Evolutionary conservation across 1,140 invertebrate species (phyloP).

Genomic region (Papilio polyxenes): DNA sequence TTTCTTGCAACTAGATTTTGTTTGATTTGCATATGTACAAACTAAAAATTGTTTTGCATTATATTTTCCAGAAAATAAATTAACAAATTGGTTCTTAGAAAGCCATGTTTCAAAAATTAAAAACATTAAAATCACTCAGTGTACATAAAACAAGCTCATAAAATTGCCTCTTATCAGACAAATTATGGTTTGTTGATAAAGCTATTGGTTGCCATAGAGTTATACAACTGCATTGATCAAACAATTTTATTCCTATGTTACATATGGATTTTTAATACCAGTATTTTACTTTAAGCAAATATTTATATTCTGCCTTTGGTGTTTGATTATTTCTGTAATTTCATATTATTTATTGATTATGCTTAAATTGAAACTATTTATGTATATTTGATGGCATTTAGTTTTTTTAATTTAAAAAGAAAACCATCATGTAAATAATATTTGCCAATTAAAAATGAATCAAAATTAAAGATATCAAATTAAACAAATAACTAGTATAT

Average conservation of each 20-base stretch:
- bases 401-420: background rate
- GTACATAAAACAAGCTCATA: slow-evolving; percentile 19
- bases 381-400: background rate
- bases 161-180: slow-evolving; percentile 36
- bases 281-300: background rate
- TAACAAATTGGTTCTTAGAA: background rate
- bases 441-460: too few species aligned
- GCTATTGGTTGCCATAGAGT: slow-evolving; percentile 43
- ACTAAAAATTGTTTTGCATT: too few species aligned
- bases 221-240: slow-evolving; percentile 39
- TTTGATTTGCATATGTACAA: too few species aligned
- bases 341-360: background rate
- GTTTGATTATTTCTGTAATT: too few species aligned
- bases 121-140: slow-evolving; percentile 29
- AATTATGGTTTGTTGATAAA: slow-evolving; percentile 48
- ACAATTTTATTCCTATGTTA: background rate
- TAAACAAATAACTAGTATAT: background rate
- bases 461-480: background rate
- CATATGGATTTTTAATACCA: background rate
- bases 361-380: too few species aligned
- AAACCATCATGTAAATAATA: too few species aligned
- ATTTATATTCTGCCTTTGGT: background rate
- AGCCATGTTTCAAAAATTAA: background rate
- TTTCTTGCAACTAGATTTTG: too few species aligned
- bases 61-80: too few species aligned